Percentiles rank a stretch among this genome's conserved stretches.
Evolutionary conservation across 2,113 vertebrate species (phyloP).

Genomic region (Myocastor coypus): DNA sequence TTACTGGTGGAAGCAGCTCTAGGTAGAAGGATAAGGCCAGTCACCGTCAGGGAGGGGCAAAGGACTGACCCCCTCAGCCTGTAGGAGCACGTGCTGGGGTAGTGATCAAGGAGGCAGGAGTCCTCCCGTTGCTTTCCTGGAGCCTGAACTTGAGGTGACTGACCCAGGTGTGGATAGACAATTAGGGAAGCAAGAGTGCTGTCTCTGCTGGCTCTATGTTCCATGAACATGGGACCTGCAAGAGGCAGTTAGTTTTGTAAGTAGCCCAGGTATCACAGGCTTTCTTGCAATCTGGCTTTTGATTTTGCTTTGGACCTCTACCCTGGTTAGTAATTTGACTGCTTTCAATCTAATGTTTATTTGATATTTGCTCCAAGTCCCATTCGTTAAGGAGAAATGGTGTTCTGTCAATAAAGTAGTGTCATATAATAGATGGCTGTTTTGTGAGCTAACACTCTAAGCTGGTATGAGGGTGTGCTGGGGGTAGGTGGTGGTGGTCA

Average conservation of each 20-base stretch:
- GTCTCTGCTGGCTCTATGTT: neutral
- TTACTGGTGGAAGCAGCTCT: neutral
- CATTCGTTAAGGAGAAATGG: neutral
- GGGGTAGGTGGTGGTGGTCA: neutral
- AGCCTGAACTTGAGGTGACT: neutral
- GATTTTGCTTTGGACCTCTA: neutral
- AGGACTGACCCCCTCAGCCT: rapidly evolving
- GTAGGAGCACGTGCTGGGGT: neutral
- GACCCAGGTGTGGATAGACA: neutral
- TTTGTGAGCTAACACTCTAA: neutral
- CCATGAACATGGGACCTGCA: neutral
- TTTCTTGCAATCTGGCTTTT: neutral
- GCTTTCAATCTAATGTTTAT: neutral
- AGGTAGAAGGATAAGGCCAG: neutral
- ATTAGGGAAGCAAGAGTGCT: neutral
- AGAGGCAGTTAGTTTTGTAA: neutral
- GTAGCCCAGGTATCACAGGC: neutral
- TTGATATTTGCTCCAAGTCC: neutral
- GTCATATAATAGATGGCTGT: neutral
- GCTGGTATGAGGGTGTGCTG: neutral
- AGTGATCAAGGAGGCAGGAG: rapidly evolving
- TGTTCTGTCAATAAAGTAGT: neutral
- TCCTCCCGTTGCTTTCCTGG: neutral
- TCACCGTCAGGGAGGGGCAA: no score
- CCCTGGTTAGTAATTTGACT: neutral